Evolutionary conservation across 2,113 vertebrate species (phyloP).

Genomic region (Tapirus terrestris): DNA sequence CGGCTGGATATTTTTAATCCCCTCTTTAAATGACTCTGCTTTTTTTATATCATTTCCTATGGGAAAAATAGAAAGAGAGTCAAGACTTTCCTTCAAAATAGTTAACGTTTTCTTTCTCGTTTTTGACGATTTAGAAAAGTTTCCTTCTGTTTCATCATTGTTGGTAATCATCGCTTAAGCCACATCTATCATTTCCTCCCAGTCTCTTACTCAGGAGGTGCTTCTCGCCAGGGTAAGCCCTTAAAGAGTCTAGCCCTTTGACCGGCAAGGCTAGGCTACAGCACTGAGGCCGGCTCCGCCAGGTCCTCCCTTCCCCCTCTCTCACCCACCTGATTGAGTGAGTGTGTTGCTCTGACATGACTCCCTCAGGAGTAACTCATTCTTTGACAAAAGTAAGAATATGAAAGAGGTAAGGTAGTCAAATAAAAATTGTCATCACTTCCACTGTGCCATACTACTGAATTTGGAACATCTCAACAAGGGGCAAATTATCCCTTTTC

Average conservation of each 20-base stretch:
- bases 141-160: background rate
- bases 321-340: background rate
- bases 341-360: background rate
- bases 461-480: background rate
- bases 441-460: background rate
- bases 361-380: background rate
- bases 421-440: background rate
- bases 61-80: background rate
- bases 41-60: background rate
- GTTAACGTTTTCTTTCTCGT: background rate
- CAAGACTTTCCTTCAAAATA: background rate
- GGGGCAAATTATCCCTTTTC: background rate
- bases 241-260: background rate
- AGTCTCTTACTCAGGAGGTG: background rate
- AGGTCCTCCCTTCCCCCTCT: background rate
- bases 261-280: background rate
- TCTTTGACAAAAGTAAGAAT: background rate
- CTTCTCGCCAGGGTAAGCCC: background rate
- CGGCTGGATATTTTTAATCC: background rate
- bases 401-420: background rate
- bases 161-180: background rate
- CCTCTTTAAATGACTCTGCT: background rate
- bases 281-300: background rate
- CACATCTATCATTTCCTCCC: background rate
- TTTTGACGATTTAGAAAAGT: background rate